A percentile compares a stretch with the other conserved stretches of the same genome.
Conservation (phyloP, 2,888 invertebrate species). For the Oxyteleia sp. region DNA sequence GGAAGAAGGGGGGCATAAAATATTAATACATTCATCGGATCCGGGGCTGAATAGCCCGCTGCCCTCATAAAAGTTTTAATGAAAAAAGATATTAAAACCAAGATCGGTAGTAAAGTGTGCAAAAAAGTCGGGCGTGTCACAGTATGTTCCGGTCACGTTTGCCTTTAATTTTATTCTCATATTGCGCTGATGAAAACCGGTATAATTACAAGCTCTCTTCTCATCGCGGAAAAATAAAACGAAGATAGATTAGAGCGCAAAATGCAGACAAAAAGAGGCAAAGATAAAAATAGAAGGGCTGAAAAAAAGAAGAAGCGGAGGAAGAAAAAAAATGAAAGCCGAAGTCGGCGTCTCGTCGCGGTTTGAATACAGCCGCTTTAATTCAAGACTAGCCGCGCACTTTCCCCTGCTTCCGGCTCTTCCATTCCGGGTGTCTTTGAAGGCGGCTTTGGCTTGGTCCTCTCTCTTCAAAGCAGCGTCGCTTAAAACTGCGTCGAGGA, state of each 20-base stretch:
- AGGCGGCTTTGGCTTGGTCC: conserved; percentile 47
- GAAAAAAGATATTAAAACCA: conserved; percentile 60
- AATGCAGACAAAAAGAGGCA: conserved; percentile 13
- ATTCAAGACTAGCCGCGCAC: conserved; percentile 72
- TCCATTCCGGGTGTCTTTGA: conserved; percentile 50
- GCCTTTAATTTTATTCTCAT: conserved; percentile 68
- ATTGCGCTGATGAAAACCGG: conserved; percentile 56
- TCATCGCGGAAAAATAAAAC: conserved; percentile 51
- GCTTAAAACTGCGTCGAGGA: conserved; percentile 47
- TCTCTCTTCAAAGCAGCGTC: conserved; percentile 21
- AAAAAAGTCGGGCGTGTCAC: conserved; percentile 39
- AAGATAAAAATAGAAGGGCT: conserved; percentile 18
- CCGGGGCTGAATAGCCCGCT: conserved; percentile 46
- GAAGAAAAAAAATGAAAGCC: conserved; percentile 8
- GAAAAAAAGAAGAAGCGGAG: conserved; percentile 1
- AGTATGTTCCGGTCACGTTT: conserved; percentile 59
- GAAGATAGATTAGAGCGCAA: conserved; percentile 49
- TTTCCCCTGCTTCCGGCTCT: conserved; percentile 73
- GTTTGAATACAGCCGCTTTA: conserved; percentile 68
- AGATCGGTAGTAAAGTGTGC: conserved; percentile 53
- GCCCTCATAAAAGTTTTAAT: conserved; percentile 70
- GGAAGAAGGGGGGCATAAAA: conserved; percentile 62
- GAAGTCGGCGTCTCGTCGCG: conserved; percentile 33
- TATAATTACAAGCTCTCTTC: conserved; percentile 51
- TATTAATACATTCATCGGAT: conserved; percentile 69